Evolutionary conservation across 1,140 invertebrate genomes (phyloP).

Genomic region (Eurytemora carolleeae): DNA sequence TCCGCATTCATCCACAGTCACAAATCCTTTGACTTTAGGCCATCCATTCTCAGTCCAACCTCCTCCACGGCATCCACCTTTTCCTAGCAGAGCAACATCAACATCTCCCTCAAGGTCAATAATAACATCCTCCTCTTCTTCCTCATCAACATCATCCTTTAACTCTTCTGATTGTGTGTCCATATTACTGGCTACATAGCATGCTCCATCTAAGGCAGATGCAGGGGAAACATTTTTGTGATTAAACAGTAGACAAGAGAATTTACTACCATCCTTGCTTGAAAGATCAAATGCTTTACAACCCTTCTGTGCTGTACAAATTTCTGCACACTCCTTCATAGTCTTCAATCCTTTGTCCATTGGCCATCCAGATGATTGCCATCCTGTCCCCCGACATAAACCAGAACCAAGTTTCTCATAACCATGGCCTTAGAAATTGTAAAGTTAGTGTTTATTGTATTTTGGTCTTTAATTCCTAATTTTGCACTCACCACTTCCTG

Average conservation of each 20-base stretch:
- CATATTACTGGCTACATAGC: background rate
- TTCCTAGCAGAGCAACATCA: background rate
- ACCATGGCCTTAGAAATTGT: background rate
- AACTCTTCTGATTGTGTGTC: background rate
- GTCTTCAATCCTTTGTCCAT: conserved; percentile 6
- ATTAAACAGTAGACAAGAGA: background rate
- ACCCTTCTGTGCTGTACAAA: conserved; percentile 4
- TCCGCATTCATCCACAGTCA: conserved; percentile 3
- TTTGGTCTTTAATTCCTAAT: too few species aligned
- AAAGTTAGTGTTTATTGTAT: too few species aligned
- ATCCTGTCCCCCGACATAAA: conserved; percentile 5
- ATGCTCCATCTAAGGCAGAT: background rate
- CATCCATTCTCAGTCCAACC: background rate
- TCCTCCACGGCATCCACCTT: background rate
- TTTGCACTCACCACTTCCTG: background rate
- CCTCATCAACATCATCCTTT: background rate
- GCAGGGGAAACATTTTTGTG: background rate
- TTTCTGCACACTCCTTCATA: conserved; percentile 4
- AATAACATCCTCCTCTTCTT: conserved; percentile 1
- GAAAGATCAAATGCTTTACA: conserved; percentile 12
- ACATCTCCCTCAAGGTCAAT: background rate
- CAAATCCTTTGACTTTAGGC: conserved; percentile 3
- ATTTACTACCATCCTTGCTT: background rate
- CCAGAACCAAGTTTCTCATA: conserved; percentile 3
- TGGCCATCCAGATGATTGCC: conserved; percentile 4